A percentile compares a stretch with the other conserved stretches of the same genome.
Conservation (phyloP, 2,113 vertebrate species). For the Bucco capensis region DNA sequence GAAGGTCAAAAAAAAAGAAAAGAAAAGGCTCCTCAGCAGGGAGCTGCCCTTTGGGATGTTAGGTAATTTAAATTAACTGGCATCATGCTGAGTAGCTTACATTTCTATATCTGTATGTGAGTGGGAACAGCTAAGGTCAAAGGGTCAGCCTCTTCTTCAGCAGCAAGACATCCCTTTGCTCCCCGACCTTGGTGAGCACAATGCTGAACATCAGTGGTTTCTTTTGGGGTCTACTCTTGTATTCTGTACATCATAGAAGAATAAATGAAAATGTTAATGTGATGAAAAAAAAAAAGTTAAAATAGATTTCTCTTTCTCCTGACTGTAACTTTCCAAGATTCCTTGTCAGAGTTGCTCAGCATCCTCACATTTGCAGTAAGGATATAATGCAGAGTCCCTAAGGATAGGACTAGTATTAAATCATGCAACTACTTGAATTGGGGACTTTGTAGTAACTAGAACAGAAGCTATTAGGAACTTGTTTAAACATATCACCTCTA, state of each 20-base stretch:
- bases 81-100: slow-evolving; percentile 60
- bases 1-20: slow-evolving; percentile 60
- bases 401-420: background rate
- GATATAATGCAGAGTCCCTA: background rate
- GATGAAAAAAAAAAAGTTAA: background rate
- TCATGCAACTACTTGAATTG: background rate
- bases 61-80: slow-evolving; percentile 66
- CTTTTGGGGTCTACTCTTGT: background rate
- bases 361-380: background rate
- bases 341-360: background rate
- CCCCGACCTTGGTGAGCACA: background rate
- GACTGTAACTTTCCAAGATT: background rate
- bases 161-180: slow-evolving; percentile 9
- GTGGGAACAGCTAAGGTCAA: slow-evolving; percentile 59
- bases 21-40: slow-evolving; percentile 55
- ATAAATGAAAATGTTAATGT: background rate
- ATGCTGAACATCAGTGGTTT: background rate
- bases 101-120: slow-evolving; percentile 64
- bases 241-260: background rate
- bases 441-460: background rate
- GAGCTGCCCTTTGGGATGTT: slow-evolving; percentile 64
- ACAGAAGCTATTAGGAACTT: background rate
- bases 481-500: background rate
- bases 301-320: background rate
- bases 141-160: slow-evolving; percentile 53